Base-by-base conservation (phyloP, 2,888 invertebrate species). In the Heliconius ismenius region DNA sequence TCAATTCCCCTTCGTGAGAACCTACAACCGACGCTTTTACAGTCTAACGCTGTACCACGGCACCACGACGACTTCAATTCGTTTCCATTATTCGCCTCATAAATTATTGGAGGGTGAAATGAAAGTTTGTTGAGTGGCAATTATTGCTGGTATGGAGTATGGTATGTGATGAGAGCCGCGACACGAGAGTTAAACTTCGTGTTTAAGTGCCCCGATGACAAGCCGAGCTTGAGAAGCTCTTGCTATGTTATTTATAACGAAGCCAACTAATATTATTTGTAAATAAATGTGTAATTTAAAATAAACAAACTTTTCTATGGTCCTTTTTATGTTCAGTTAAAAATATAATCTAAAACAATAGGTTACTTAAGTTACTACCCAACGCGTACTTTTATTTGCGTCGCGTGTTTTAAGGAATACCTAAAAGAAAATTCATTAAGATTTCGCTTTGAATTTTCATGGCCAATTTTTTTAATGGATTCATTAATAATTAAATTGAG, bases 181-280 rank as follows among this genome's bases (percentile, higher is more conserved):
- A 43, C 62, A 28, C 10, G 62, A 73, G 73, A 24, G 73, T 39
- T 73, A 63, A 73, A 73, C 43, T 73, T 73, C 26, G 43, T 73
- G 62, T 73, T 73, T 43, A 63, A 73, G 63, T 73, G 73, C 73
- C 26, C 4, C 21, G 73, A 73, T 73, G 73, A 73, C 73, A 62
- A 26, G 24, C 9, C 36, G 24, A 43, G n/a, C 13, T 73, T 43
- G 43, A 39, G 60, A 73, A 18, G 43, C n/a, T n/a, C 32, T 26
- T 7, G 24, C 63, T 26, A 63, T 43, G 62, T 73, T 73, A 60
- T 62, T 43, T 73, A 32, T 24, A 58, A 70, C 58, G 36, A n/a
- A 58, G 32, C 70, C 54, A 70, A 70, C 54, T 21, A 43, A 28
- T 54, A 21, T 65, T n/a, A 3, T 69, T 69, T 68, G 68, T 28